Evolutionary conservation across 1,140 invertebrate species (phyloP).

Genomic region (Anagrus nilaparvatae): DNA sequence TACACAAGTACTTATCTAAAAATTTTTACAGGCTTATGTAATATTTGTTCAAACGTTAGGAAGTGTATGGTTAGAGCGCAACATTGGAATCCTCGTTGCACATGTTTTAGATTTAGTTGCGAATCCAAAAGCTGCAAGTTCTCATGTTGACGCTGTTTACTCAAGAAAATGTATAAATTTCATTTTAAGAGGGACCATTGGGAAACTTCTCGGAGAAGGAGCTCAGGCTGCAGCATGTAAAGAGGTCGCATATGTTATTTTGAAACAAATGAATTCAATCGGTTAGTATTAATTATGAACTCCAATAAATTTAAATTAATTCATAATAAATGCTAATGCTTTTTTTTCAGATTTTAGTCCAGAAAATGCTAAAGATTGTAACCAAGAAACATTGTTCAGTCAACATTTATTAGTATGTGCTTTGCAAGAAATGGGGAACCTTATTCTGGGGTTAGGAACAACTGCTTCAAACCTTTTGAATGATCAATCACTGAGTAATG

Average conservation of each 20-base stretch:
- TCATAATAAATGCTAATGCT: constrained; percentile 4
- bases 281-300: constrained; percentile 32
- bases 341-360: constrained; percentile 63
- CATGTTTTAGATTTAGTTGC: constrained; percentile 89
- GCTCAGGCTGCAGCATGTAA: constrained; percentile 92
- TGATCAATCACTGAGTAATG: constrained; percentile 72
- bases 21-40: constrained; percentile 72
- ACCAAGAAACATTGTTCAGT: constrained; percentile 83
- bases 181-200: constrained; percentile 82
- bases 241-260: constrained; percentile 84
- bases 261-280: constrained; percentile 91
- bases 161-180: constrained; percentile 96
- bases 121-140: constrained; percentile 85
- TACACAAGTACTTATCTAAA: constrained; percentile 4
- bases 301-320: constrained; percentile 10
- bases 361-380: constrained; percentile 81
- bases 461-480: constrained; percentile 79
- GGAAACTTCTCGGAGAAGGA: constrained; percentile 90
- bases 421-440: constrained; percentile 80
- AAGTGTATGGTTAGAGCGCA: constrained; percentile 86
- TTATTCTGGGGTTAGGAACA: constrained; percentile 81
- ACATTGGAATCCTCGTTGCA: constrained; percentile 71
- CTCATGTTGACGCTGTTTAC: constrained; percentile 95
- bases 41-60: constrained; percentile 89
- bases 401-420: constrained; percentile 92